Evolutionary conservation across 2,888 invertebrate species (phyloP).

Genomic region (Ophioninae sp.): DNA sequence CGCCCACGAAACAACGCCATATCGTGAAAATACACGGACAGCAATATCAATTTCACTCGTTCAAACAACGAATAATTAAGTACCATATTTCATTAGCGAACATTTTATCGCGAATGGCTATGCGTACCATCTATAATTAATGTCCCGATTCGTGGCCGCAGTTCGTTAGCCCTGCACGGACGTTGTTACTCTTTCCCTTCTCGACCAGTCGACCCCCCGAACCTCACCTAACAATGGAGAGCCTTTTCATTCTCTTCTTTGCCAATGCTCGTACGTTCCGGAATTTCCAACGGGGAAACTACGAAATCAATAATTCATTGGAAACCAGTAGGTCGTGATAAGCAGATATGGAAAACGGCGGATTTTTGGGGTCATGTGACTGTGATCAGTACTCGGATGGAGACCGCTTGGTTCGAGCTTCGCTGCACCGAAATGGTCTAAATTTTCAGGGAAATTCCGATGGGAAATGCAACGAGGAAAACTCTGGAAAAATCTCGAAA

Average conservation of each 20-base stretch:
- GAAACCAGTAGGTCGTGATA: constrained; percentile 5
- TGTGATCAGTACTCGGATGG: neutral
- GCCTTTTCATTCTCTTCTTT: constrained; percentile 14
- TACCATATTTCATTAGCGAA: constrained; percentile 74
- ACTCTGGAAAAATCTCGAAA: too few relatives aligned
- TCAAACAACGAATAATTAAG: constrained; percentile 75
- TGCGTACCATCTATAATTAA: constrained; percentile 72
- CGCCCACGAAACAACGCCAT: neutral
- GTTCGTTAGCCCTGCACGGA: constrained; percentile 50
- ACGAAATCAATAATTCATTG: constrained; percentile 55
- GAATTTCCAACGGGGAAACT: constrained; percentile 45
- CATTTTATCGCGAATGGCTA: constrained; percentile 69
- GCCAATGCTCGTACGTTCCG: constrained; percentile 32
- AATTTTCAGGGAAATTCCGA: neutral
- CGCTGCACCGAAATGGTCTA: neutral
- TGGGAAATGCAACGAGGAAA: too few relatives aligned
- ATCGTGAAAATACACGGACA: constrained; percentile 6
- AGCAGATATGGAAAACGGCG: neutral
- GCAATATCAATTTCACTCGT: constrained; percentile 72
- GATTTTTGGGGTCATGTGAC: too few relatives aligned
- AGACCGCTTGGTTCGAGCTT: neutral
- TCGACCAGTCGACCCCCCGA: neutral
- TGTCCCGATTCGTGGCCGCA: constrained; percentile 58
- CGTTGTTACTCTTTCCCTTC: constrained; percentile 41
- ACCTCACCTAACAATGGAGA: neutral